A percentile compares a stretch with the other conserved stretches of the same genome.
These are phyloP conservation scores for Malurus splendens DNA, from an alignment of 2,797 vertebrate genomes.

Conservation along the genomic window DNA sequence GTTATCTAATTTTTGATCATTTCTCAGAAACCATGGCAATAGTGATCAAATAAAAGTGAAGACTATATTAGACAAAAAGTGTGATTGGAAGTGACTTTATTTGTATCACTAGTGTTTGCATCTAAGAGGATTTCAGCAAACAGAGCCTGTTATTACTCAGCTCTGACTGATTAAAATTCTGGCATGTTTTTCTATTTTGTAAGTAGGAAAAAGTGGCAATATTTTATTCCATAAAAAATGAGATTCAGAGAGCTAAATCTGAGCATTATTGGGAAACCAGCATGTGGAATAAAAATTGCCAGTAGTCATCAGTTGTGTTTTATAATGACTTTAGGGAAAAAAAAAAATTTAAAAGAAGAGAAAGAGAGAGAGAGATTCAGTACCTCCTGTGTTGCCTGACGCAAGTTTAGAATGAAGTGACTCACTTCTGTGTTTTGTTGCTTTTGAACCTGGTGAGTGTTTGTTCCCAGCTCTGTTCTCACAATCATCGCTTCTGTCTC, in stretches of 20 bases:
- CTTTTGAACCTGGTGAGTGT: neutral
- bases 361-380: neutral
- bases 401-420: neutral
- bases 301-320: neutral
- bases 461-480: neutral
- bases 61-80: neutral
- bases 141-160: neutral
- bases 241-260: neutral
- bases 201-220: neutral
- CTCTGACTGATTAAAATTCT: neutral
- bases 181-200: neutral
- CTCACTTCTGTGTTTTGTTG: neutral
- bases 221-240: neutral
- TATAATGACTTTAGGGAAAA: neutral
- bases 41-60: neutral
- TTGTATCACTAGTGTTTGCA: neutral
- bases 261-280: neutral
- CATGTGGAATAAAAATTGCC: neutral
- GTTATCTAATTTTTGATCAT: neutral
- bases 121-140: neutral
- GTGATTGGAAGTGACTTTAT: neutral
- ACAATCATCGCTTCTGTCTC: neutral
- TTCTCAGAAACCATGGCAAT: neutral
- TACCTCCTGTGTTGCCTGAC: neutral
- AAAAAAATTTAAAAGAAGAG: neutral